Conservation (phyloP, 92 coral and sea anemone genomes). For the Palythoa heliodiscus region DNA sequence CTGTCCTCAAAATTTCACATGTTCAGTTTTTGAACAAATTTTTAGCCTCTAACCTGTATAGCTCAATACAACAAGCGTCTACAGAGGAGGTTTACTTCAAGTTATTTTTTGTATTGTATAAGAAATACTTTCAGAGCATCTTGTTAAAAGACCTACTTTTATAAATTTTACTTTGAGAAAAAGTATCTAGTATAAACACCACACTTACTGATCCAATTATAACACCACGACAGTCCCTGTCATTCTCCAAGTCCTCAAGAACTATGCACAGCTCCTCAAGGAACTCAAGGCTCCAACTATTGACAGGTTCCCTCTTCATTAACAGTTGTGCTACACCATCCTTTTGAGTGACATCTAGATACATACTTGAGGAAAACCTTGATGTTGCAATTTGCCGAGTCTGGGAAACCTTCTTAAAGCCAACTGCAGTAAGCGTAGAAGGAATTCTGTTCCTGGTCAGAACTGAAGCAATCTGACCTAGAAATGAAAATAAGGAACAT, state of each 20-base stretch:
- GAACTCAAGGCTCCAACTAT: slow-evolving; percentile 64
- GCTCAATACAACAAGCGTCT: not conserved
- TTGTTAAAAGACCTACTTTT: no score
- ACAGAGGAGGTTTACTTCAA: no score
- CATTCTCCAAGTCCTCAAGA: slow-evolving; percentile 65
- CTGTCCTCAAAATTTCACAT: no score
- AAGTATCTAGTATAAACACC: not conserved
- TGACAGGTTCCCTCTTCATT: slow-evolving; percentile 74
- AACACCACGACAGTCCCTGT: slow-evolving; percentile 63
- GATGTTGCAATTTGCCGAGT: slow-evolving; percentile 18
- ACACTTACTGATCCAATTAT: slow-evolving; percentile 69
- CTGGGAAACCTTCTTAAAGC: not conserved
- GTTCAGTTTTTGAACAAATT: no score
- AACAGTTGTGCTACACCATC: slow-evolving; percentile 57
- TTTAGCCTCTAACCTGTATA: no score
- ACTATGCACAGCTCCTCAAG: slow-evolving; percentile 63
- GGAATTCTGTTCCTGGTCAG: not conserved
- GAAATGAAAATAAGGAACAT: not conserved
- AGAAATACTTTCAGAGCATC: no score
- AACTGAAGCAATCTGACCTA: slow-evolving; percentile 17
- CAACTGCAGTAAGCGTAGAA: not conserved
- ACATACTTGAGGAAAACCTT: slow-evolving; percentile 14
- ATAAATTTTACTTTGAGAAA: no score
- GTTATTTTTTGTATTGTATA: no score
- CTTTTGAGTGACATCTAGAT: slow-evolving; percentile 44